Evolutionary conservation across 2,888 invertebrate species (phyloP).

Genomic region (Pterostichus niger): DNA sequence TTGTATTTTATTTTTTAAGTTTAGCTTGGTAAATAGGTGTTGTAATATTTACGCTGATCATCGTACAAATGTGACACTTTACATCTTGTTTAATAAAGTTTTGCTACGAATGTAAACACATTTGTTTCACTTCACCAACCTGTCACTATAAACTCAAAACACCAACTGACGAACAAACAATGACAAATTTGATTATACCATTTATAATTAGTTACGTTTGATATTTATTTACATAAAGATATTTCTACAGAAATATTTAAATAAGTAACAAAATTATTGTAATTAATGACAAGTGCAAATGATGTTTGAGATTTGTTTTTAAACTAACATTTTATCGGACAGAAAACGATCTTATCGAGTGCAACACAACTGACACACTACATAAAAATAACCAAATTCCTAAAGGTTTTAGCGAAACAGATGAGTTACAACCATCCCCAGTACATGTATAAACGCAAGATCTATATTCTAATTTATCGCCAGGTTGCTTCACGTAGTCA

Average conservation of each 20-base stretch:
- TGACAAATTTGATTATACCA: background rate
- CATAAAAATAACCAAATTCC: conserved; percentile 35
- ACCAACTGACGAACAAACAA: background rate
- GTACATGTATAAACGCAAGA: conserved; percentile 93
- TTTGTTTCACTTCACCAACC: background rate
- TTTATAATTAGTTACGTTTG: background rate
- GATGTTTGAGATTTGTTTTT: background rate
- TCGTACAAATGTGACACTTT: conserved; percentile 63
- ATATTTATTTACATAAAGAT: conserved; percentile 1
- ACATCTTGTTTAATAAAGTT: conserved; percentile 63
- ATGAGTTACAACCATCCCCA: conserved; percentile 90
- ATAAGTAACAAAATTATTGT: background rate
- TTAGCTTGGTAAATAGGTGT: conserved; percentile 47
- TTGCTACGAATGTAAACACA: conserved; percentile 57
- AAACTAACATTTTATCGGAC: conserved; percentile 7
- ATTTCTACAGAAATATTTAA: background rate
- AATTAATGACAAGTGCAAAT: background rate
- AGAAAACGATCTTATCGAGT: conserved; percentile 32
- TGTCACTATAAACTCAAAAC: background rate
- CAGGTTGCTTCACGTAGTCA: conserved; percentile 90
- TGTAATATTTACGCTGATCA: conserved; percentile 57
- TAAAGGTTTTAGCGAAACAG: conserved; percentile 63
- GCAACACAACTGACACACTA: conserved; percentile 10
- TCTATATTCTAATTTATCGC: conserved; percentile 91
- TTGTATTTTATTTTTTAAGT: conserved; percentile 24